Evolutionary conservation across 2,113 vertebrate species (phyloP), one percentile per base, ranked within the genome.

Genomic region (Cinclus cinclus): DNA sequence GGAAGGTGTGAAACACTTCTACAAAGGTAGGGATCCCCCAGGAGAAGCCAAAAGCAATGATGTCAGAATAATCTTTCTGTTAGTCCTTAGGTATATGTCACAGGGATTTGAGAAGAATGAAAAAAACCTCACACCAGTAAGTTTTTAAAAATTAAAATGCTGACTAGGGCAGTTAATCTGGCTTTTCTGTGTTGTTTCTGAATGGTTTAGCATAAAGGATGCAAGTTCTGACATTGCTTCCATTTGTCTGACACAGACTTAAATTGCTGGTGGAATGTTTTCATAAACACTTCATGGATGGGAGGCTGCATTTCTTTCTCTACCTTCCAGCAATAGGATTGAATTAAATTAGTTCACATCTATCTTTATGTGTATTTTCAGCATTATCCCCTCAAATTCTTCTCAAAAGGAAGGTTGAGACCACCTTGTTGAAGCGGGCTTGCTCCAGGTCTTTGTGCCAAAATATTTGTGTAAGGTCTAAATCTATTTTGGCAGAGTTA

Each of bases 261-360:
- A 68, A 94, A 56, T 75, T 96, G 63, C 60, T 87, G 56, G 56
- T 90, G 62, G 83, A 89, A 73, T 89, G 74, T 87, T 95, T 91
- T 75, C 53, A 20, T 94, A 79, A 95, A 68, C 69, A 73, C 49
- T 44, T 53, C 6, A 16, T 58, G 69, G 65, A 37, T 87, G 69
- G 44, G 49, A 82, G 60, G 60, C 44, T 87, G 78, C 37, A 2
- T 83, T 71, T 85, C 70, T 69, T 56, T 55, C 49, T 75, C 16
- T 89, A 64, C 60, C 83, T 90, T 89, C 65, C 65, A 95, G 83
- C 53, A 53, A 11, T 8, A 21, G 11, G 49, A 30, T 31, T 52
- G 69, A 49, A 76, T 82, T 92, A 44, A 75, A 60, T 81, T 22
- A 13, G 19, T 78, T 91, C 28, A 25, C 10, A 9, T 71, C 22